Conservation (phyloP, 2,113 vertebrate genomes). For the Nothocercus nigrocapillus region DNA sequence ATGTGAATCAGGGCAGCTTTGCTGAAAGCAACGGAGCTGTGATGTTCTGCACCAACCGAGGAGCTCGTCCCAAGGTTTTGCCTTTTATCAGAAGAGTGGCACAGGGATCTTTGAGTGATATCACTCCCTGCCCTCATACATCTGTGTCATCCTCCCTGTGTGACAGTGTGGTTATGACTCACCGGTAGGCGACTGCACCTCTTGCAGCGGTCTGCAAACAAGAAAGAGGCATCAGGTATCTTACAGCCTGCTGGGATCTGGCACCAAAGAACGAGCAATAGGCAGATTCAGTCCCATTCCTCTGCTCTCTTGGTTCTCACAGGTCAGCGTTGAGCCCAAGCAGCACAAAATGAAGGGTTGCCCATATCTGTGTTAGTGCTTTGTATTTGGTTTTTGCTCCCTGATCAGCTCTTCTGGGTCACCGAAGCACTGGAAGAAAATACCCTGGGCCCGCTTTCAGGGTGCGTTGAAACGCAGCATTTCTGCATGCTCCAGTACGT, state of each 20-base stretch:
- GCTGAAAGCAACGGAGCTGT: background rate
- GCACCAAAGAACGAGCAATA: slow-evolving; percentile 28
- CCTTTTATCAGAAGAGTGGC: background rate
- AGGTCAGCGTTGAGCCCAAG: background rate
- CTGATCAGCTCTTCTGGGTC: background rate
- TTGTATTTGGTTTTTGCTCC: background rate
- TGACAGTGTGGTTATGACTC: background rate
- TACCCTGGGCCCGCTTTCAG: background rate
- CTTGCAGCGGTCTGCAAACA: slow-evolving; percentile 16
- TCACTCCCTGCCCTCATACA: background rate
- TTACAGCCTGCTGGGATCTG: slow-evolving; percentile 3
- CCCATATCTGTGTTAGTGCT: background rate
- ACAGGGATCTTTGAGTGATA: background rate
- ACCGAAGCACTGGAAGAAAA: background rate
- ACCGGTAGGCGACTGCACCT: background rate
- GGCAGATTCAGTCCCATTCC: background rate
- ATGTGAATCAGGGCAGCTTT: background rate
- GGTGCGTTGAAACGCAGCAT: background rate
- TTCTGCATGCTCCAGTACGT: slow-evolving; percentile 30
- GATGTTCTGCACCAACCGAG: background rate
- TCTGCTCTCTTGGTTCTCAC: background rate
- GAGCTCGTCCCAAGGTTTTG: background rate
- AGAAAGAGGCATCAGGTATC: background rate
- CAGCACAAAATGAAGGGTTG: background rate
- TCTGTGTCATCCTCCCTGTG: background rate